Percentiles rank a stretch among this genome's conserved stretches.
These are phyloP conservation scores for Triplophysa bombifrons DNA, from an alignment of 2,797 vertebrate genomes.

Conservation along the genomic window DNA sequence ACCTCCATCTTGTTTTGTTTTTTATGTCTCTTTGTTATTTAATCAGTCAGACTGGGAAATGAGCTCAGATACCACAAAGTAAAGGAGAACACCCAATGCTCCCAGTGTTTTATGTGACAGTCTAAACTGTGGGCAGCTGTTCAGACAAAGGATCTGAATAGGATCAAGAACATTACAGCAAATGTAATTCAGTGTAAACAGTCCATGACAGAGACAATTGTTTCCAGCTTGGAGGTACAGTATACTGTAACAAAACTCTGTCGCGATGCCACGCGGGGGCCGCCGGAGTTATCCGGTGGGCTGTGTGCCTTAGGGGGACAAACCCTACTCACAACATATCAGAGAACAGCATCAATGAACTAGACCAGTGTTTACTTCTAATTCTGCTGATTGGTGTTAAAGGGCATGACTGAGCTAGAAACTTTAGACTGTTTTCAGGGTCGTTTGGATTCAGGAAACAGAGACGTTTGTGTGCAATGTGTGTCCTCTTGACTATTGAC, in stretches of 20 bases:
- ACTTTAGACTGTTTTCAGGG: not conserved
- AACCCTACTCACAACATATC: slow-evolving; percentile 9
- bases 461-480: not conserved
- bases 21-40: not conserved
- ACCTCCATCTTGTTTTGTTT: not conserved
- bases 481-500: not conserved
- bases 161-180: slow-evolving; percentile 29
- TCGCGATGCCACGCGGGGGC: slow-evolving; percentile 10
- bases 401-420: slow-evolving; percentile 8
- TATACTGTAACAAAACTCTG: slow-evolving; percentile 27
- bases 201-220: slow-evolving; percentile 45
- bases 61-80: not conserved
- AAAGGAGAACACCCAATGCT: slow-evolving; percentile 9
- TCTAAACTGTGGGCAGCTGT: slow-evolving; percentile 33
- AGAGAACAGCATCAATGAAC: slow-evolving; percentile 22
- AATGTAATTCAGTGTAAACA: slow-evolving; percentile 42
- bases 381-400: slow-evolving; percentile 8
- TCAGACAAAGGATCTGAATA: slow-evolving; percentile 35
- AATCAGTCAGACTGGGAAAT: slow-evolving; percentile 1
- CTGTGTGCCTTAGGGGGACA: slow-evolving; percentile 17
- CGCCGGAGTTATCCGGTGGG: slow-evolving; percentile 31
- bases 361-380: slow-evolving; percentile 20
- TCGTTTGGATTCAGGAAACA: not conserved
- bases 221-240: slow-evolving; percentile 47
- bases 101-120: slow-evolving; percentile 19